Evolutionary conservation across 2,888 invertebrate genomes (phyloP).

Genomic region (Napeogenes sylphis): DNA sequence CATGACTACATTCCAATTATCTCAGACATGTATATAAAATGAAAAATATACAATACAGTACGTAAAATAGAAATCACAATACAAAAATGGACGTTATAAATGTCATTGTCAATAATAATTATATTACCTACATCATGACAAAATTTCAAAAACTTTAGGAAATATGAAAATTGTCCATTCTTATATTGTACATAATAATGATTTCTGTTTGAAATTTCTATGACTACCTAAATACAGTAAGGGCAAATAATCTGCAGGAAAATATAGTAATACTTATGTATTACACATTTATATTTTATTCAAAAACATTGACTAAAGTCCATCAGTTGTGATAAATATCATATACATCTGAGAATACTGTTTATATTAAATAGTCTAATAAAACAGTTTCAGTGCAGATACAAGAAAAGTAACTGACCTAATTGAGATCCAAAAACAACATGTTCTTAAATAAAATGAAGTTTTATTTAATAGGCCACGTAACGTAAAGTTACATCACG

Average conservation of each 20-base stretch:
- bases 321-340: too few species aligned
- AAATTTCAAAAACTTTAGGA: neutral
- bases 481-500: neutral
- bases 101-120: neutral
- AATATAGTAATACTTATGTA: too few species aligned
- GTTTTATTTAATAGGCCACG: neutral
- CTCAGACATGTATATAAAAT: too few species aligned
- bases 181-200: neutral
- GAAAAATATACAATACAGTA: neutral
- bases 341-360: too few species aligned
- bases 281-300: too few species aligned
- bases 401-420: neutral
- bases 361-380: neutral
- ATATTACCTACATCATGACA: neutral
- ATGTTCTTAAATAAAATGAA: neutral
- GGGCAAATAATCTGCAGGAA: too few species aligned
- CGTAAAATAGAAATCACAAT: neutral
- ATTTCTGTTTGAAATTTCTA: too few species aligned
- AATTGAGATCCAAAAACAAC: slow-evolving; percentile 4
- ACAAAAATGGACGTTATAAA: slow-evolving; percentile 1
- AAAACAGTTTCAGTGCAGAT: neutral
- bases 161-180: slow-evolving; percentile 1
- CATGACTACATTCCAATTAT: neutral
- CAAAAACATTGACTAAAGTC: too few species aligned
- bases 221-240: too few species aligned